phyloP scores from a whole-genome alignment of 2,797 vertebrate genomes.

The Ciconia nigra region DNA sequence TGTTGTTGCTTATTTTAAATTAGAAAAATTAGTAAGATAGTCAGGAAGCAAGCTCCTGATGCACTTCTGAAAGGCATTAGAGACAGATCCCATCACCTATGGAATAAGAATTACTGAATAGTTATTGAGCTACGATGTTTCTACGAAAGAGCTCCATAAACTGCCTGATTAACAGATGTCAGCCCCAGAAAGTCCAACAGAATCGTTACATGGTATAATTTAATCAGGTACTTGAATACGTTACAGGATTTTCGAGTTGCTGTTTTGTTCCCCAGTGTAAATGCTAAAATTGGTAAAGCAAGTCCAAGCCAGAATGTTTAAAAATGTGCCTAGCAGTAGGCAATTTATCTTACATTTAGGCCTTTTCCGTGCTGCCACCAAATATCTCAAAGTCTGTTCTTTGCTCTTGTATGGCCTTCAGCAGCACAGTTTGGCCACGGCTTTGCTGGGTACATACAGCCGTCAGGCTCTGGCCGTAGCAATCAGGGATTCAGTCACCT shows the following conservation, averaged over 20 bases:
- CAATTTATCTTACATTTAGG: not conserved
- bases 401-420: not conserved
- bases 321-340: not conserved
- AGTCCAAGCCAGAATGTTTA: not conserved
- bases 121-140: not conserved
- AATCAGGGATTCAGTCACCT: not conserved
- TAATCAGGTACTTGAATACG: not conserved
- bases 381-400: not conserved
- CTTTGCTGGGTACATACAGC: not conserved
- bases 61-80: not conserved
- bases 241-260: not conserved
- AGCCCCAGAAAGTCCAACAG: not conserved
- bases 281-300: not conserved
- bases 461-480: fast-evolving
- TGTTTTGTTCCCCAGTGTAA: not conserved
- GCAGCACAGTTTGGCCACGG: fast-evolving
- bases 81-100: not conserved
- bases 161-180: not conserved
- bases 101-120: not conserved
- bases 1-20: not conserved
- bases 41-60: not conserved
- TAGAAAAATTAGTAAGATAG: not conserved
- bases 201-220: not conserved
- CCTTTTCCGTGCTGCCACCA: not conserved
- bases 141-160: not conserved